phyloP scores from a whole-genome alignment of 2,113 vertebrate species.

The Sapajus apella region DNA sequence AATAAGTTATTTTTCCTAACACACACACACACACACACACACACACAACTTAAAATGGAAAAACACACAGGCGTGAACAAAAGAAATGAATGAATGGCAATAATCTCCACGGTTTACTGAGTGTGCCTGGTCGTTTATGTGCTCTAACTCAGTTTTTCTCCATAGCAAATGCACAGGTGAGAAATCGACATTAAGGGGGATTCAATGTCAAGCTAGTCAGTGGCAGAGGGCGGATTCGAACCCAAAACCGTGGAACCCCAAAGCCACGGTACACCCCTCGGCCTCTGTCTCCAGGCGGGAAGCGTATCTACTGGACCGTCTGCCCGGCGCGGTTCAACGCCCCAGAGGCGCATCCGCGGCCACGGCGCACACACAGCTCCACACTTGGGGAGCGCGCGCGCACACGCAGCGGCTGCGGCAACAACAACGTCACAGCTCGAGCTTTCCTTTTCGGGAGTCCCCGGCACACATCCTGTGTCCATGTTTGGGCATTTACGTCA shows the following conservation, averaged over 20 bases:
- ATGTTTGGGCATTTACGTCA: constrained; percentile 98
- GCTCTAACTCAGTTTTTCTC: background rate
- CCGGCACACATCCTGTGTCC: constrained; percentile 98
- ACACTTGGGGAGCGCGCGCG: constrained; percentile 58
- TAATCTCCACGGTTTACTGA: background rate
- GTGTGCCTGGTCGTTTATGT: background rate
- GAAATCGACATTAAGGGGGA: background rate
- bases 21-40: background rate
- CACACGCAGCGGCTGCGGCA: constrained; percentile 65
- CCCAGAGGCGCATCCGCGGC: background rate
- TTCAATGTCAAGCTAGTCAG: background rate
- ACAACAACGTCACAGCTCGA: constrained; percentile 88
- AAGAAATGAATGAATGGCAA: background rate
- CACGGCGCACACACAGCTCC: constrained; percentile 45
- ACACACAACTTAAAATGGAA: background rate
- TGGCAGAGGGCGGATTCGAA: background rate
- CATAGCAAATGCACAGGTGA: background rate
- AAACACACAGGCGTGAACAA: background rate
- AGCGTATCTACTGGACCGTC: accelerated
- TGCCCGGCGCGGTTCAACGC: accelerated
- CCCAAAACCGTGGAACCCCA: background rate
- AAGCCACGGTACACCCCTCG: accelerated
- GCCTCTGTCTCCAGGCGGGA: background rate
- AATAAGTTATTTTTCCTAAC: constrained; percentile 7
- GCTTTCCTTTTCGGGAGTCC: constrained; percentile 93